phyloP scores from a whole-genome alignment of 2,888 invertebrate species.

The Ormia ochracea region DNA sequence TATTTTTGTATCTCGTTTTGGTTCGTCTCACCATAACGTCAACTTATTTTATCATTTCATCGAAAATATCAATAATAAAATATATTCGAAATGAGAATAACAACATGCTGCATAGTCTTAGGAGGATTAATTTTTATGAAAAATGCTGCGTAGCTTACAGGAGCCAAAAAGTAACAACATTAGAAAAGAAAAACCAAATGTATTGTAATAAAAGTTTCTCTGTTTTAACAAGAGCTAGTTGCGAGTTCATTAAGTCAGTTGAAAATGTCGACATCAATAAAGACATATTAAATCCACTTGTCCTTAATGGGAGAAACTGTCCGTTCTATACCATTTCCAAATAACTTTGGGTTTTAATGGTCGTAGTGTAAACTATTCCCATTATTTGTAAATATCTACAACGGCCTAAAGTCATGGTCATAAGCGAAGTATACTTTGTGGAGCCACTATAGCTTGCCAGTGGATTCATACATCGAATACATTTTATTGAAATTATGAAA shows the following conservation, averaged over 20 bases:
- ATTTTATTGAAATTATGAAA: no score
- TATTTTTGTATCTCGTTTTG: background rate
- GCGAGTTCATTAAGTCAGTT: background rate
- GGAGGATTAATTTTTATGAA: constrained; percentile 18
- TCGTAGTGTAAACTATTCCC: no score
- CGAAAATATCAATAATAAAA: constrained; percentile 21
- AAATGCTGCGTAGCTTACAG: constrained; percentile 26
- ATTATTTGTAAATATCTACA: no score
- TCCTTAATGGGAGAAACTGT: no score
- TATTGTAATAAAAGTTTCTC: background rate
- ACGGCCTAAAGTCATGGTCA: no score
- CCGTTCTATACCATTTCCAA: no score
- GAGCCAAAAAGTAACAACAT: constrained; percentile 5
- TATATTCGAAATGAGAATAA: constrained; percentile 1
- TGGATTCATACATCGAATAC: no score
- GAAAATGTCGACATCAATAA: no score
- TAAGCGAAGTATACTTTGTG: no score
- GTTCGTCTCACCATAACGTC: background rate
- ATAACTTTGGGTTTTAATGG: no score
- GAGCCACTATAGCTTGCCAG: no score
- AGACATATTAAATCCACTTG: no score
- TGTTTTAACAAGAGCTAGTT: background rate
- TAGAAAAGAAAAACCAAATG: constrained; percentile 4
- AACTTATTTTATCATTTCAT: constrained; percentile 11
- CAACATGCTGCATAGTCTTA: constrained; percentile 30